A percentile compares a stretch with the other conserved stretches of the same genome.
Evolutionary conservation across 2,113 vertebrate species (phyloP).

Genomic region (Toxostoma redivivum): DNA sequence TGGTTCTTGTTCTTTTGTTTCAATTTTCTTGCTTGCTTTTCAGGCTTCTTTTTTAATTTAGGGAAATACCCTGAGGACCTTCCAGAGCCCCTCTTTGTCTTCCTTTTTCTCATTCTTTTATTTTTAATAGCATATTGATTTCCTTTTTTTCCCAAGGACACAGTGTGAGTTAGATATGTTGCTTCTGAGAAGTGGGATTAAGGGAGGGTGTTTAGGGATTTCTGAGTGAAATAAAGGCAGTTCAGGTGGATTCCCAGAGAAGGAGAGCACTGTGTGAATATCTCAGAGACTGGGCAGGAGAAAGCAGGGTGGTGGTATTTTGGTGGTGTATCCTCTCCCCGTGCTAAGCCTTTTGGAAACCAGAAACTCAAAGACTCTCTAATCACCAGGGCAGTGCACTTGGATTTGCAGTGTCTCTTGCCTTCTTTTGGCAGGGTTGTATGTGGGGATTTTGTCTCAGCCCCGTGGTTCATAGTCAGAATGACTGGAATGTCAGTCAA

Average conservation of each 20-base stretch:
- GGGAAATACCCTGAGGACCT: constrained; percentile 2
- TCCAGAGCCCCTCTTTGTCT: neutral
- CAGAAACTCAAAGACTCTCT: constrained; percentile 15
- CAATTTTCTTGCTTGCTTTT: constrained; percentile 1
- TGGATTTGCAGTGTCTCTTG: constrained; percentile 41
- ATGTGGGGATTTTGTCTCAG: constrained; percentile 7
- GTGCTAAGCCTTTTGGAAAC: neutral
- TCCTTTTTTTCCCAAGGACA: neutral
- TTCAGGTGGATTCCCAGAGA: neutral
- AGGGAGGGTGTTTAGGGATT: neutral
- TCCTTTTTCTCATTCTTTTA: neutral
- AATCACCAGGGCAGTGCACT: neutral
- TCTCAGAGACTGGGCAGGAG: neutral
- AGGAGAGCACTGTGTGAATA: neutral
- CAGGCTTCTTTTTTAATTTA: constrained; percentile 44
- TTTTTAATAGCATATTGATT: constrained; percentile 20
- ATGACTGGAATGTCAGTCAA: neutral
- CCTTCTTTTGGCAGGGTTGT: constrained; percentile 41
- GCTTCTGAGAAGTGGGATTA: neutral
- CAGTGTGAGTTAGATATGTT: neutral
- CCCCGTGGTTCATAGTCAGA: neutral
- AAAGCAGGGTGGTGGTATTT: neutral
- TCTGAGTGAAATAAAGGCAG: neutral
- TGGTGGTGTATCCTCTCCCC: neutral
- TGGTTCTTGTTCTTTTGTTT: neutral